Evolutionary conservation across 2,888 invertebrate genomes (phyloP), one percentile per base, ranked within the genome.

Genomic region (Ischnus inquisitorius): DNA sequence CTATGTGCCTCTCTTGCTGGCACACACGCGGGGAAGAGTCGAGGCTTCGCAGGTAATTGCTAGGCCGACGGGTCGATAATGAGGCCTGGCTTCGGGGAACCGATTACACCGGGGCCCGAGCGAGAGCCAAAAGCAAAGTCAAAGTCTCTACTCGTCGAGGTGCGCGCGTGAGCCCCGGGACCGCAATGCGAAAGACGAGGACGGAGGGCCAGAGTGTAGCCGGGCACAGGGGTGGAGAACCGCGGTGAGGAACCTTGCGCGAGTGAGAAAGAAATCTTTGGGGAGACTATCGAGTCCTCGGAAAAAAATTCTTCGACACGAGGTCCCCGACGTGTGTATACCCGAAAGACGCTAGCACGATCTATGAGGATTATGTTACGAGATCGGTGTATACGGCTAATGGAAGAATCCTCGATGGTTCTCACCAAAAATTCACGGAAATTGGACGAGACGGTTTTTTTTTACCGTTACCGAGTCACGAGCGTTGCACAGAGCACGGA

Each of bases 51-150:
- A 93, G 93, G 93, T 93, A 93, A 93, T 93, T 93, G 93, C 93
- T 92, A 92, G 93, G 92, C 93, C 93, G 93, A 92, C 93, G 93
- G 93, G 93, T 93, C 93, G 93, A 93, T 93, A 93, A 93, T 93
- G 93, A 93, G 93, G 92, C 92, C 90, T 91, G 93, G 93, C 92
- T 93, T 93, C 93, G 93, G 89, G 92, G 93, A 93, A 93, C 93
- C 93, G 93, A 93, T 93, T 93, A 93, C 93, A 92, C 91, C 91
- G 91, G 92, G 92, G 90, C 92, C 92, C 78, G 71, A 84, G 75
- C 75, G 79, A 83, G 71, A 83, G 90, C 90, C 92, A 90, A 92
- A 92, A 92, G 91, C 91, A 88, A 89, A 90, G 80, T 72, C 77
- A 71, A 77, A 78, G 78, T 79, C 84, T 79, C 84, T 75, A 62